phyloP scores from a whole-genome alignment of 2,888 invertebrate genomes.

The Allacma fusca region DNA sequence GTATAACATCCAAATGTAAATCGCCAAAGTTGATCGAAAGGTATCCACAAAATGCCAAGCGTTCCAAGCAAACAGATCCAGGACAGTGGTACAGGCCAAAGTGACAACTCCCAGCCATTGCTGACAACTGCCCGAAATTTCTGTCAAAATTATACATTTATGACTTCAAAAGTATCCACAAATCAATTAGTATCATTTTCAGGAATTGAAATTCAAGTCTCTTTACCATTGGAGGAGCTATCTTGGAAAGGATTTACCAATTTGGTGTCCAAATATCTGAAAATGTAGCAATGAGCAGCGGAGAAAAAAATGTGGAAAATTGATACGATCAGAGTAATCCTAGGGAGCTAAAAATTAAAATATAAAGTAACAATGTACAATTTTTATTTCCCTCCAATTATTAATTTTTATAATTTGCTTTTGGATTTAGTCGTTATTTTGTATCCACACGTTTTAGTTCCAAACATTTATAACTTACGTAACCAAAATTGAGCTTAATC shows the following conservation, averaged over 20 bases:
- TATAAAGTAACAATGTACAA: background rate
- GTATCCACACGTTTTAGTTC: too few species aligned
- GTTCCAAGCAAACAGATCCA: background rate
- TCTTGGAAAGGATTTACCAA: background rate
- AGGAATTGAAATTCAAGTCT: too few species aligned
- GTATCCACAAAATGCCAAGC: conserved; percentile 7
- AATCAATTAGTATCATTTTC: too few species aligned
- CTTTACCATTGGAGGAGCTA: too few species aligned
- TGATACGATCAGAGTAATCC: background rate
- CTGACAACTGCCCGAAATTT: background rate
- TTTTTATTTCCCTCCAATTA: too few species aligned
- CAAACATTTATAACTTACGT: too few species aligned
- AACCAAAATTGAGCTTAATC: background rate
- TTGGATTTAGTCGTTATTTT: too few species aligned
- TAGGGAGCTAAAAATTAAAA: background rate
- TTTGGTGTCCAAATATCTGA: background rate
- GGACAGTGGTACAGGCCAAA: background rate
- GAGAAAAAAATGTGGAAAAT: background rate
- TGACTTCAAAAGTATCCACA: too few species aligned
- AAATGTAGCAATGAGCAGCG: background rate
- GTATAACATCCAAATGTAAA: background rate
- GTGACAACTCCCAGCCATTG: background rate
- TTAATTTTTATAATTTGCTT: too few species aligned
- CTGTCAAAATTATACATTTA: background rate
- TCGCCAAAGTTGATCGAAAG: background rate